A percentile compares a stretch with the other conserved stretches of the same genome.
phyloP scores from a whole-genome alignment of 2,888 invertebrate genomes.

The Pachliopta kotzebuea region DNA sequence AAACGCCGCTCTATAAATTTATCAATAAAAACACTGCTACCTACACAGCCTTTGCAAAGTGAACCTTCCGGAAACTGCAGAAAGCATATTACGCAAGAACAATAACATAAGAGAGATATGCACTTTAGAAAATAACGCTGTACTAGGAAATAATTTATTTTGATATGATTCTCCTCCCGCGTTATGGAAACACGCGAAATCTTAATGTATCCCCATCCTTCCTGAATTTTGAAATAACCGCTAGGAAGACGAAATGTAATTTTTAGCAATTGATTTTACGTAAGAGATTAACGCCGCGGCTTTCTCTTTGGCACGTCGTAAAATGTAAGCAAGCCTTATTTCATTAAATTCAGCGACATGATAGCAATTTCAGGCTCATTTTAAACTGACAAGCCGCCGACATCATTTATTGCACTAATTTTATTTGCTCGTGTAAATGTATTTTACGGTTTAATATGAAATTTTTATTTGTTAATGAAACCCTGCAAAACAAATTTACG shows the following conservation, averaged over 20 bases:
- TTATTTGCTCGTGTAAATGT: constrained; percentile 43
- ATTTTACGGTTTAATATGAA: constrained; percentile 22
- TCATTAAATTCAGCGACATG: constrained; percentile 76
- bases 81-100: constrained; percentile 44
- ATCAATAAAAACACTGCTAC: constrained; percentile 62
- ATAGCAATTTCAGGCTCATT: constrained; percentile 75
- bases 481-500: not conserved
- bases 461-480: constrained; percentile 1
- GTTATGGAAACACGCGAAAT: constrained; percentile 46
- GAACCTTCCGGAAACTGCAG: constrained; percentile 50
- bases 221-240: constrained; percentile 45
- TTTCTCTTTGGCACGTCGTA: constrained; percentile 64
- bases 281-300: constrained; percentile 70
- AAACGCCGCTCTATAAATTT: constrained; percentile 71
- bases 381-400: constrained; percentile 55
- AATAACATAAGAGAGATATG: constrained; percentile 51
- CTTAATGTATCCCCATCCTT: constrained; percentile 46
- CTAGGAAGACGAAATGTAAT: constrained; percentile 55
- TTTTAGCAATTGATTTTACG: constrained; percentile 77
- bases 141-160: constrained; percentile 74
- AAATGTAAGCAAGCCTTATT: constrained; percentile 78
- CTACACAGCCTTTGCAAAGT: constrained; percentile 47
- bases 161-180: constrained; percentile 67
- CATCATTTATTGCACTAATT: constrained; percentile 54
- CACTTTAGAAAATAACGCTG: constrained; percentile 62